These are phyloP conservation scores for Theretra japonica DNA, from an alignment of 2,888 invertebrate species.

Conservation along the genomic window DNA sequence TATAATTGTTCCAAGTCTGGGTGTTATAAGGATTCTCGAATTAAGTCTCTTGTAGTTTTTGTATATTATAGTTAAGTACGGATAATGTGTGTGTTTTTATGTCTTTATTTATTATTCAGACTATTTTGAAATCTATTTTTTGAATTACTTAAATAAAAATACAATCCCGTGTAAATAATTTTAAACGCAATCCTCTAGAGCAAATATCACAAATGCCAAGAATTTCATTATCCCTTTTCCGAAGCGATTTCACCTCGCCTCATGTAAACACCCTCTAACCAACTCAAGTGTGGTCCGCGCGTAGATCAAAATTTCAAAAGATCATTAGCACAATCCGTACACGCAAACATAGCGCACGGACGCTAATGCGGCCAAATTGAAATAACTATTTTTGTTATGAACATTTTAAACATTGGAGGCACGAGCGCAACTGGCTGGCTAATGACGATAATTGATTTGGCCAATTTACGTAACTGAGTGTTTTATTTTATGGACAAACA, in stretches of 20 bases:
- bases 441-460: conserved; percentile 64
- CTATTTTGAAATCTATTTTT: no score
- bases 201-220: no score
- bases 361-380: conserved; percentile 72
- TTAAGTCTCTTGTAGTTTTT: no score
- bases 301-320: conserved; percentile 41
- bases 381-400: conserved; percentile 65
- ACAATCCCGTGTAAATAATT: no score
- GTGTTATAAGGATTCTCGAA: no score
- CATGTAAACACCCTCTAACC: not conserved
- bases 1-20: no score
- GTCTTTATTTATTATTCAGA: no score
- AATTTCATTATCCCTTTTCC: not conserved
- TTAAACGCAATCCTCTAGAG: no score
- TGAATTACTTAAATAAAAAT: no score
- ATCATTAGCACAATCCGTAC: conserved; percentile 30
- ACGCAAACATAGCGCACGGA: conserved; percentile 28
- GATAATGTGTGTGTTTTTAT: no score
- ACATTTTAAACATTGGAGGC: conserved; percentile 58
- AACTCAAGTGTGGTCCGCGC: conserved; percentile 52
- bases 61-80: no score
- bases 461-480: conserved; percentile 59
- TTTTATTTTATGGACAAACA: conserved; percentile 45
- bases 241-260: not conserved
- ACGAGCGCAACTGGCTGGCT: conserved; percentile 56